phyloP scores from a whole-genome alignment of 64 coral and sea anemone species.

The Montipora foliosa region DNA sequence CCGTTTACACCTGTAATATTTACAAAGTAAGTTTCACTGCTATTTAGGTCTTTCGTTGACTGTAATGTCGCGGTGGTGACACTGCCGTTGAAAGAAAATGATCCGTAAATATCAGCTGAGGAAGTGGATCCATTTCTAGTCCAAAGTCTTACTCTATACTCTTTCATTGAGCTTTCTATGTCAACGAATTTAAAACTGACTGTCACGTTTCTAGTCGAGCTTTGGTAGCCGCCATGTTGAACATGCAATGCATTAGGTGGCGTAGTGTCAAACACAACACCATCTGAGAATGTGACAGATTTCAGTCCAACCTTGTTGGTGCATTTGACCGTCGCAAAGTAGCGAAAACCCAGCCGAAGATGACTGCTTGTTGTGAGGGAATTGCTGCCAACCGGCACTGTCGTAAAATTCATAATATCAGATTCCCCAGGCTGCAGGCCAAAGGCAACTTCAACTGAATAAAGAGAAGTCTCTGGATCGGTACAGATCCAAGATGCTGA shows the following conservation, averaged over 20 bases:
- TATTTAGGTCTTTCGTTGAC: constrained; percentile 33
- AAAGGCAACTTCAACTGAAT: constrained; percentile 74
- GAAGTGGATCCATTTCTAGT: background rate
- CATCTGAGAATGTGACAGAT: constrained; percentile 71
- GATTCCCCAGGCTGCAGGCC: constrained; percentile 87
- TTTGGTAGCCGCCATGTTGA: constrained; percentile 76
- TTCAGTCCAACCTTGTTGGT: constrained; percentile 87
- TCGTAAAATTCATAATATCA: constrained; percentile 70
- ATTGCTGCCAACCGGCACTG: constrained; percentile 38
- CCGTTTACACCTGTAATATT: constrained; percentile 87
- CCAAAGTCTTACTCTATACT: constrained; percentile 56
- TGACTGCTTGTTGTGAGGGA: constrained; percentile 31
- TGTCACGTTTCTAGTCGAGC: constrained; percentile 35
- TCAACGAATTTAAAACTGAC: constrained; percentile 82
- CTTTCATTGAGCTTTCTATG: constrained; percentile 71
- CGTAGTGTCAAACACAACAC: constrained; percentile 76
- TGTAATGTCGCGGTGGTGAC: constrained; percentile 7
- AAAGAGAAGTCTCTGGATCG: constrained; percentile 75
- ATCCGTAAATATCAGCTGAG: constrained; percentile 49
- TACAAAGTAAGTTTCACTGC: constrained; percentile 73
- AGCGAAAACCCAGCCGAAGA: constrained; percentile 78
- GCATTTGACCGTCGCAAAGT: constrained; percentile 91
- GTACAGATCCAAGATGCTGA: constrained; percentile 79
- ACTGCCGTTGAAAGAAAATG: constrained; percentile 50
- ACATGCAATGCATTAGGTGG: constrained; percentile 65